These are phyloP conservation scores for Heliornis fulica DNA, from an alignment of 2,113 vertebrate genomes.

Conservation along the genomic window DNA sequence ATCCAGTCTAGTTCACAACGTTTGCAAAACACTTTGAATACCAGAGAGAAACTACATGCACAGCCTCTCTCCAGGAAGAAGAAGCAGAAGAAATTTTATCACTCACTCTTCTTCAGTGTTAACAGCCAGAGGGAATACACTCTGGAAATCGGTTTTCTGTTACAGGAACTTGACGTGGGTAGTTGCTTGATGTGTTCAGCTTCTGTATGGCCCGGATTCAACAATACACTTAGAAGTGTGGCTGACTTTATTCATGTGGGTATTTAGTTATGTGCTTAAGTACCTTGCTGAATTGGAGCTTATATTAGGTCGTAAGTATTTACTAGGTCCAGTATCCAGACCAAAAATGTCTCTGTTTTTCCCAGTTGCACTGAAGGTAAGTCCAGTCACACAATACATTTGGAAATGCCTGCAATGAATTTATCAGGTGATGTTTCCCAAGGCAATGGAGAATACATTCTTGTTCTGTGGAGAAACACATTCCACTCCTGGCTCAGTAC, in stretches of 20 bases:
- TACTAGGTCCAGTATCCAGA: neutral
- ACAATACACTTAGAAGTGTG: slow-evolving; percentile 22
- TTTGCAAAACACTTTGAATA: neutral
- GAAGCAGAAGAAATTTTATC: neutral
- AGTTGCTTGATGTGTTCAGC: slow-evolving; percentile 36
- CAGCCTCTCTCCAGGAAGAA: neutral
- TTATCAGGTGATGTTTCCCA: neutral
- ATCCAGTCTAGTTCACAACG: neutral
- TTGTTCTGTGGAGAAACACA: neutral
- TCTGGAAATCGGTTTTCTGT: slow-evolving; percentile 53
- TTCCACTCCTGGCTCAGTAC: neutral
- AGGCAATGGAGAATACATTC: neutral
- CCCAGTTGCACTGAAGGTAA: neutral
- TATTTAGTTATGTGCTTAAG: slow-evolving; percentile 39
- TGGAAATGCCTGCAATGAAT: neutral
- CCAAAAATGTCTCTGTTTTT: slow-evolving; percentile 17
- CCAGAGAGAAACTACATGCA: neutral
- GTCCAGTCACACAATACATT: neutral
- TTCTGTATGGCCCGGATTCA: slow-evolving; percentile 58
- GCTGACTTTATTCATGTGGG: slow-evolving; percentile 44
- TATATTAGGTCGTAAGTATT: neutral
- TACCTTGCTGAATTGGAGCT: slow-evolving; percentile 24
- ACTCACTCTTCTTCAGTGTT: slow-evolving; percentile 22
- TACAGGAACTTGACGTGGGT: slow-evolving; percentile 19
- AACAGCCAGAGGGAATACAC: slow-evolving; percentile 42